A percentile compares a stretch with the other conserved stretches of the same genome.
phyloP scores from a whole-genome alignment of 2,888 invertebrate genomes.

The Philaethria dido region DNA sequence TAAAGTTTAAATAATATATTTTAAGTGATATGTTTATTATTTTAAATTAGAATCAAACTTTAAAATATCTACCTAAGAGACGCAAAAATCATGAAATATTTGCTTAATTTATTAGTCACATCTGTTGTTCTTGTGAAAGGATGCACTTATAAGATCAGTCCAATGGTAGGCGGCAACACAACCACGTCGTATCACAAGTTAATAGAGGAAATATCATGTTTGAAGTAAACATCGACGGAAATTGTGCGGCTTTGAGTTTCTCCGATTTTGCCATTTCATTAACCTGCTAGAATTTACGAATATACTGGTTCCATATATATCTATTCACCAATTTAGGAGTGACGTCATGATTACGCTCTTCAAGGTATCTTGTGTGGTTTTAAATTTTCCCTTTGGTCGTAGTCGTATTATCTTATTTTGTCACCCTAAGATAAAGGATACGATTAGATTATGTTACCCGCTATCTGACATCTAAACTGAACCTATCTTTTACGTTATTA shows the following conservation, averaged over 20 bases:
- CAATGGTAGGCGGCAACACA: neutral
- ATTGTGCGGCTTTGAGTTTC: constrained; percentile 16
- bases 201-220: constrained; percentile 19
- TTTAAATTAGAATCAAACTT: too few relatives aligned
- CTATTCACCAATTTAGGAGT: neutral
- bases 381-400: neutral
- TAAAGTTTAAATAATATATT: too few relatives aligned
- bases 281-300: constrained; percentile 6
- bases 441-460: too few relatives aligned
- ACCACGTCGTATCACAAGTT: constrained; percentile 11
- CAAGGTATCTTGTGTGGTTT: neutral
- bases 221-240: constrained; percentile 15
- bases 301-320: neutral
- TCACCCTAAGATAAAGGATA: neutral
- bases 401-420: neutral
- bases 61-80: too few relatives aligned
- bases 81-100: neutral
- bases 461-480: neutral
- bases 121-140: neutral
- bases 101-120: neutral
- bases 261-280: constrained; percentile 8
- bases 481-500: neutral
- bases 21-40: too few relatives aligned
- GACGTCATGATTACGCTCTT: neutral
- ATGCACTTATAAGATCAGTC: neutral